Base-by-base conservation (phyloP, 2,888 invertebrate genomes). In the Drosophila yooni region DNA sequence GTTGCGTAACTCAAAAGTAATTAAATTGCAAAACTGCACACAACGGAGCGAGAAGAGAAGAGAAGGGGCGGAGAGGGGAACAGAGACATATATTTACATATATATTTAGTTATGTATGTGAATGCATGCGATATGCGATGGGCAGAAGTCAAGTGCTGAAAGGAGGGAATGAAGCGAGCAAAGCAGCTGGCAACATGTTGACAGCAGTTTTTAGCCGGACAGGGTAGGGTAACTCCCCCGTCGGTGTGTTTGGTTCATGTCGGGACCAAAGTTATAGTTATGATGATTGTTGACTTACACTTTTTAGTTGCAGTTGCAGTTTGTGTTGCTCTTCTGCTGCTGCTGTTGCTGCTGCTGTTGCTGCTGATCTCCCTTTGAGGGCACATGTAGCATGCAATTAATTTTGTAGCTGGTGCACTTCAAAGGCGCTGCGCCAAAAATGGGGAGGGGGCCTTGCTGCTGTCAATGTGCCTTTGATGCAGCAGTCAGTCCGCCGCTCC, bases 241-340 rank as follows among this genome's bases (percentile, higher is more conserved):
- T 57, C 57, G 57, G 57, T 57, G 57, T 21, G 4, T 63, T 68
- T 27, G 68, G 59, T 60, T 46, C 52, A 34, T 68, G 68, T 56
- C 68, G 57, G 56, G 59, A 38, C 50, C 40, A 56, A 68, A 83
- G 74, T 83, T 83, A 81, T 83, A 84, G 83, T 89, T 89, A 84
- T 89, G 89, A 87, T 89, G 89, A 89, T 89, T 84, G 84, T 89
- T 84, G 84, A 84, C 89, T 84, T 89, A 89, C 83, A 85, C 85
- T 79, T 89, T 70, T 76, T 80, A 79, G 78, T 70, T 80, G 43
- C 53, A 58, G 69, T 67, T 69, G 65, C 27, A 79, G 75, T 46
- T 46, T 46, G 46, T 46, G 46, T 46, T 46, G 46, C 25, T 25
- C 46, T 46, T 25, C 25, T 79, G 46, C 46, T 52, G 43, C 56